Conservation (phyloP, 2,797 vertebrate species). For the Fistularia commersonii region DNA sequence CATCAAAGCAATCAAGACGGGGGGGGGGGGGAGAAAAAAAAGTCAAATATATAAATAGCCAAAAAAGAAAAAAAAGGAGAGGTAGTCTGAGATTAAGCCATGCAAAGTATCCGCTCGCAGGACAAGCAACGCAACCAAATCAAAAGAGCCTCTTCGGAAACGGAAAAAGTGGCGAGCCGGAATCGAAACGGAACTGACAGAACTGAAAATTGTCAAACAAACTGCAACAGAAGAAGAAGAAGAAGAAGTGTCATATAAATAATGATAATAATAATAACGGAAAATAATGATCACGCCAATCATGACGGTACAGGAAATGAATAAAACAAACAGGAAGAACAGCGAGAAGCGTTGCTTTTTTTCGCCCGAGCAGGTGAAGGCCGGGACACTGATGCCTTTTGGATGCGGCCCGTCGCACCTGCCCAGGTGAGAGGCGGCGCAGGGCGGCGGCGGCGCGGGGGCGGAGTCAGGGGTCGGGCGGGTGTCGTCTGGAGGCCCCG, state of each 20-base stretch:
- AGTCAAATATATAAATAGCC: conserved; percentile 9
- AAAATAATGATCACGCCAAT: conserved; percentile 53
- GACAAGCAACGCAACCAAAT: conserved; percentile 63
- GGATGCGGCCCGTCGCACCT: conserved; percentile 23
- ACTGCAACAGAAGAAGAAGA: conserved; percentile 69
- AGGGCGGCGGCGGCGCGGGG: conserved; percentile 77
- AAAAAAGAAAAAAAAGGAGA: conserved; percentile 27
- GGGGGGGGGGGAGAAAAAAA: conserved; percentile 4
- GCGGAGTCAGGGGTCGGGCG: too few species aligned
- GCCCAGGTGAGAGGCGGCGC: conserved; percentile 76
- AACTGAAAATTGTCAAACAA: conserved; percentile 43
- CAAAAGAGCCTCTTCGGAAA: too few species aligned
- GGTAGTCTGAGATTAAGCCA: conserved; percentile 72
- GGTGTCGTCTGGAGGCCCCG: conserved; percentile 87
- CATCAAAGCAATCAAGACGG: conserved; percentile 72
- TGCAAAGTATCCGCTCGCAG: conserved; percentile 73
- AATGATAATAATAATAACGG: conserved; percentile 63
- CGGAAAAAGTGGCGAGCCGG: too few species aligned
- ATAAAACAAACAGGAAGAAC: conserved; percentile 68
- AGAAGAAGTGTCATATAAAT: conserved; percentile 60
- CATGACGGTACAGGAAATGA: conserved; percentile 48
- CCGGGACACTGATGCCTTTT: not conserved
- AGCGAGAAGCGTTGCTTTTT: conserved; percentile 74
- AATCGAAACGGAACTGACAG: too few species aligned
- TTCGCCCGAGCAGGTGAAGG: conserved; percentile 65